phyloP scores from a whole-genome alignment of 2,113 vertebrate genomes.

The Alligator sinensis region DNA sequence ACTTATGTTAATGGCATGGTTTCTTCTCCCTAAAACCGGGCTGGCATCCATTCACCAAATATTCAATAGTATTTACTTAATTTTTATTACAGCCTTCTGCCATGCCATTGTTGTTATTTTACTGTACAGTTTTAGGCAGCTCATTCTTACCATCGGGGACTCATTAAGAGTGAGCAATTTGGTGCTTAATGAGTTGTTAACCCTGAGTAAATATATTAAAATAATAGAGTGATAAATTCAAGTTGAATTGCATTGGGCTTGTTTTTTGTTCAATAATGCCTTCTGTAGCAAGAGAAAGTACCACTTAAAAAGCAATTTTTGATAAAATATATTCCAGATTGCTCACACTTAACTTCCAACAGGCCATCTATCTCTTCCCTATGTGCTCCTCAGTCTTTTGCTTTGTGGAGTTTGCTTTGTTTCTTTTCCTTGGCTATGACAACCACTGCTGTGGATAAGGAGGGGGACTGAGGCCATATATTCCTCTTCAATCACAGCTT shows the following conservation, averaged over 20 bases:
- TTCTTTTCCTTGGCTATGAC: neutral
- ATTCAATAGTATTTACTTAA: slow-evolving; percentile 63
- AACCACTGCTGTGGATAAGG: neutral
- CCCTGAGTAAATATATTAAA: slow-evolving; percentile 83
- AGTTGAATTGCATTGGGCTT: slow-evolving; percentile 64
- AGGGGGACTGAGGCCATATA: neutral
- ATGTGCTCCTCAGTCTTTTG: neutral
- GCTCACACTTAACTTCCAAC: slow-evolving; percentile 57
- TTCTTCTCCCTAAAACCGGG: slow-evolving; percentile 22
- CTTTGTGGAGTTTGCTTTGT: neutral
- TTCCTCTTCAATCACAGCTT: neutral
- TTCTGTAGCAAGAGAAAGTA: slow-evolving; percentile 66
- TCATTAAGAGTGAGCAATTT: slow-evolving; percentile 82
- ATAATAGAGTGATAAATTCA: slow-evolving; percentile 80
- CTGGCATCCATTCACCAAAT: slow-evolving; percentile 40
- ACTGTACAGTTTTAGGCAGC: slow-evolving; percentile 73
- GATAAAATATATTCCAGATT: slow-evolving; percentile 65
- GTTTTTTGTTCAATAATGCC: slow-evolving; percentile 60
- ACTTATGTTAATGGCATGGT: neutral
- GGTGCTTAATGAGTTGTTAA: slow-evolving; percentile 83
- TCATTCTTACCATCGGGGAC: slow-evolving; percentile 71
- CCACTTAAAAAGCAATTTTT: slow-evolving; percentile 76
- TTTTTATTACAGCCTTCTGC: slow-evolving; percentile 71
- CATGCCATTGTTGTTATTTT: slow-evolving; percentile 69
- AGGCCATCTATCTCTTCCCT: slow-evolving; percentile 43